phyloP scores from a whole-genome alignment of 2,888 invertebrate genomes.

The Eremobia ochroleuca region DNA sequence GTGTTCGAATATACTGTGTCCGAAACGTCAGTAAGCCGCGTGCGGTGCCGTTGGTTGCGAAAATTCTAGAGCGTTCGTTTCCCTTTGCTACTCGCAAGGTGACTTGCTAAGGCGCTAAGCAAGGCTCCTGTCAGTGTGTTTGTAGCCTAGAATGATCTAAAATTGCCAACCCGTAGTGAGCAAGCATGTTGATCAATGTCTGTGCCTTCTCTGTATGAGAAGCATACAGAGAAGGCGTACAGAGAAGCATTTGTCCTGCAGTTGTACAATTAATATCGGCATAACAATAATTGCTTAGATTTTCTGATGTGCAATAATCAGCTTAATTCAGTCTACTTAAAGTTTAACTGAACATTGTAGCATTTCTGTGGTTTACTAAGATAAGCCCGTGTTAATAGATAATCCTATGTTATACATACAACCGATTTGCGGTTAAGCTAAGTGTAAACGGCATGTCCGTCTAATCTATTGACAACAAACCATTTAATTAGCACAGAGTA shows the following conservation, averaged over 20 bases:
- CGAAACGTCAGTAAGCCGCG: no score
- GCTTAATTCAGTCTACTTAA: slow-evolving; percentile 2
- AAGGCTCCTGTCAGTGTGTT: no score
- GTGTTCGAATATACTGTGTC: no score
- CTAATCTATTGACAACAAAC: slow-evolving; percentile 45
- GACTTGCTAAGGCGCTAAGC: no score
- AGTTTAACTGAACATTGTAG: slow-evolving; percentile 6
- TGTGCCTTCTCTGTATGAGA: neutral
- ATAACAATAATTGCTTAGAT: neutral
- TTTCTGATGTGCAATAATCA: slow-evolving; percentile 7
- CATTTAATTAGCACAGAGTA: slow-evolving; percentile 48
- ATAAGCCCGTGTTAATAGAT: slow-evolving; percentile 34
- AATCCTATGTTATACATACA: slow-evolving; percentile 36
- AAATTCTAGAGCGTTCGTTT: neutral
- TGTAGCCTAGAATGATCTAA: neutral
- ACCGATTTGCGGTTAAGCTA: slow-evolving; percentile 56
- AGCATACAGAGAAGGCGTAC: no score
- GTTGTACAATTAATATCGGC: neutral
- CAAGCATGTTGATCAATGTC: neutral
- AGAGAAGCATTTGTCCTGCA: neutral
- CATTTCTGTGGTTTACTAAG: slow-evolving; percentile 17
- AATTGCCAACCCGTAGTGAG: neutral
- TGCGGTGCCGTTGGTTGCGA: no score
- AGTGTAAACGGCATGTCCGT: slow-evolving; percentile 47
- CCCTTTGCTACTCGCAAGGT: no score